Evolutionary conservation across 2,797 vertebrate species (phyloP), one percentile per base, ranked within the genome.

Genomic region (Enteromius mattozi): DNA sequence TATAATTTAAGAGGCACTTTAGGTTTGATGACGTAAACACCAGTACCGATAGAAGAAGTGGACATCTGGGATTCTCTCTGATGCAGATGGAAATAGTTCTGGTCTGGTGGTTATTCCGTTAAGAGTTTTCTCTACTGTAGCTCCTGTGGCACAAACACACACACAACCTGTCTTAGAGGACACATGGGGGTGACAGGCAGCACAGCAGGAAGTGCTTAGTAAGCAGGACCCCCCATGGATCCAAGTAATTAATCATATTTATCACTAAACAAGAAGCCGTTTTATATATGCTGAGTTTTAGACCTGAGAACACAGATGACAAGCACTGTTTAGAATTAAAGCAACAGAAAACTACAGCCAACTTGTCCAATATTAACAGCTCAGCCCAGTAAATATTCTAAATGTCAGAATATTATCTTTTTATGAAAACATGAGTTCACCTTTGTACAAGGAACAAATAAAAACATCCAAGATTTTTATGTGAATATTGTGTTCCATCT

Each of bases 41-140:
- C 59, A 21, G 47, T 89, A 99, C 98, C 96, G 96, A 94, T 97
- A 99, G 95, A 95, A 99, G 93, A 98, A 99, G 94, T 98, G 95
- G 45, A 99, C 92, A 89, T 99, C 97, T 0, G 94, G 96, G 81
- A 96, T 89, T 92, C 95, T 97, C 86, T 92, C 96, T 56, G 91
- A 90, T 66, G 94, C 91, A 51, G 90, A 86, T 9, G 94, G 92
- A 86, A 96, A 99, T 61, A 95, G 91, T 30, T 97, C 95, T 77
- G 96, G 90, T 88, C 90, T 93, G 45, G 94, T 90, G 68, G 86
- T 94, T 89, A 98, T 94, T 82, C 96, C 96, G 63, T 93, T 93
- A 75, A 98, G 92, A 0, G 51, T 92, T 72, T 91, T 92, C 83
- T 96, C 95, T 85, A 96, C 90, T 5, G 97, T 97, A 65, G 95